Conservation (phyloP, 2,888 invertebrate species). For the Ecdyonurus torrentis region DNA sequence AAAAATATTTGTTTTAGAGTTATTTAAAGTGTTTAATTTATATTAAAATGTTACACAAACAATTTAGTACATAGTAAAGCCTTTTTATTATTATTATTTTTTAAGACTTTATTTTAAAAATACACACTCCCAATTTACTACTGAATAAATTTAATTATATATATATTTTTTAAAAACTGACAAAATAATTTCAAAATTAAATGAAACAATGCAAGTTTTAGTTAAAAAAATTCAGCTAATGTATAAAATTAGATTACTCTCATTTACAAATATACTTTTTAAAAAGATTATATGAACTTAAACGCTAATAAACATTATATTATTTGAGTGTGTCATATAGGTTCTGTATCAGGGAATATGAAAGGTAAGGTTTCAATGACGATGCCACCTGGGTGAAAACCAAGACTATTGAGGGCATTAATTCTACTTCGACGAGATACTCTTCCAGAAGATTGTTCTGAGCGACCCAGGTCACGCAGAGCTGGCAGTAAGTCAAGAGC, state of each 20-base stretch:
- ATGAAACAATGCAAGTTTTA: too few species aligned
- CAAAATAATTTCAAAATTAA: neutral
- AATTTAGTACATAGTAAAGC: neutral
- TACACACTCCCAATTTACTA: too few species aligned
- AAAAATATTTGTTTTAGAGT: neutral
- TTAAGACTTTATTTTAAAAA: neutral
- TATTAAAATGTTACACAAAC: neutral
- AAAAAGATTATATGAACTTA: too few species aligned
- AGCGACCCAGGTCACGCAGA: conserved; percentile 48
- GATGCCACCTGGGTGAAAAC: neutral
- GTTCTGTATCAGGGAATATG: neutral
- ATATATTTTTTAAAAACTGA: neutral
- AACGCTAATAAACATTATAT: too few species aligned
- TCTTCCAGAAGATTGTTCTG: conserved; percentile 33
- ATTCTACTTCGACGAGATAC: neutral
- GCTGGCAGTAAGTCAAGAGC: conserved; percentile 51
- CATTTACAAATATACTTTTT: too few species aligned
- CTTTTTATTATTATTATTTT: neutral
- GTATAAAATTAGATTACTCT: too few species aligned
- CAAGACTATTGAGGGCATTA: neutral
- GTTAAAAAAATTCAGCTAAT: too few species aligned
- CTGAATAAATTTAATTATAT: too few species aligned
- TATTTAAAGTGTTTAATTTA: neutral
- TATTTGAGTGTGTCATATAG: too few species aligned
- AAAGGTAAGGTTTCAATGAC: neutral